These are phyloP conservation scores for Glaucidium brasilianum DNA, from an alignment of 2,113 vertebrate species.

Conservation along the genomic window DNA sequence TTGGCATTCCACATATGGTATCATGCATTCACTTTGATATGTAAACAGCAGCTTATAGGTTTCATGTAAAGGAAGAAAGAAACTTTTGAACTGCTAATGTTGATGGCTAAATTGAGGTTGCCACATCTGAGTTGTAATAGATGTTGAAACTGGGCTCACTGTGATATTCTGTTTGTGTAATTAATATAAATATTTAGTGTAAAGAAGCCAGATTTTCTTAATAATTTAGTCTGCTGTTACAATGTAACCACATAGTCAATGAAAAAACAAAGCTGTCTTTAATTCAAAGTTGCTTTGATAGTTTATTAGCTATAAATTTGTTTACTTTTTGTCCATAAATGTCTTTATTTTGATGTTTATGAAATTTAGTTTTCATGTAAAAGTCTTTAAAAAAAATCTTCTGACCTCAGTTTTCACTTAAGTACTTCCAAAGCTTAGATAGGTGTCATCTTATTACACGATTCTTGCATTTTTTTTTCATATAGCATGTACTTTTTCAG, in stretches of 20 bases:
- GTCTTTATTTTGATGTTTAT: background rate
- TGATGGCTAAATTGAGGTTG: background rate
- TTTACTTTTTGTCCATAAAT: background rate
- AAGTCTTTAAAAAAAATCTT: background rate
- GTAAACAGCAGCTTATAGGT: background rate
- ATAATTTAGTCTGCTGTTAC: background rate
- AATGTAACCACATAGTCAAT: background rate
- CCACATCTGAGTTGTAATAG: background rate
- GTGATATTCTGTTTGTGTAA: background rate
- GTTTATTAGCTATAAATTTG: background rate
- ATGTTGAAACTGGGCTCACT: background rate
- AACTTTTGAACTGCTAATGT: background rate
- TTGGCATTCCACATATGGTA: background rate
- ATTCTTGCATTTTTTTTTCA: background rate
- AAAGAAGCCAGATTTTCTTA: background rate
- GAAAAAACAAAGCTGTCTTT: background rate
- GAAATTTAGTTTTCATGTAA: background rate
- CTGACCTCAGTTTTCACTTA: background rate
- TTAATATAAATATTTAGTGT: constrained; percentile 7
- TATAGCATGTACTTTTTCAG: background rate
- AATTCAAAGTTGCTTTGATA: background rate
- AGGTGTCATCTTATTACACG: background rate
- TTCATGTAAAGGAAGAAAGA: background rate
- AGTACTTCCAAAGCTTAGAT: background rate
- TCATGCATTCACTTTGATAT: background rate